Evolutionary conservation across 2,113 vertebrate genomes (phyloP), one percentile per base, ranked within the genome.

Genomic region (Prunella fulvescens): DNA sequence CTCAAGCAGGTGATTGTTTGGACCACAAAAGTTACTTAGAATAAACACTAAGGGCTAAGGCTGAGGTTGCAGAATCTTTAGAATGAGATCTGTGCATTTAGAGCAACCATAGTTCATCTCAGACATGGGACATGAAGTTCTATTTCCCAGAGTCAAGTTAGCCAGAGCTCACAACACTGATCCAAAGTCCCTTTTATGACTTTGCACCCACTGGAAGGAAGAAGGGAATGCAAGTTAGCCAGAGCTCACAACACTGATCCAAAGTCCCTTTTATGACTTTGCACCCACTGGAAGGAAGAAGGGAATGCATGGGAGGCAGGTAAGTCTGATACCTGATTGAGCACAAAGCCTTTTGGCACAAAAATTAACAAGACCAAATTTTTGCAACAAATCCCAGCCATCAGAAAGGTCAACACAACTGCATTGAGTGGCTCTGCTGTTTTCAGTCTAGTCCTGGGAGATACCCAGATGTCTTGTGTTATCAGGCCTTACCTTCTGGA

Each of bases 281-380:
- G 20, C 26, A 44, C 19, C 39, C 17, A 3, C 9, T 64, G 26
- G 1, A 18, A 20, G 12, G 1, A 11, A 7, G 1, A 13, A 19
- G 7, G 17, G 8, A 35, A 16, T 50, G 29, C 42, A 31, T 19
- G 40, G 45, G 69, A 54, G 35, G 26, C 17, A 28, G 58, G 37
- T 64, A 72, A 77, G 14, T 64, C 48, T 3, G 0, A 48, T 11
- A 44, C 22, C 22, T 48, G 31, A 48, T 2, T 1, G 13, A 85
- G 6, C n/a, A 28, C 28, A 81, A 78, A 73, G 25, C 26, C 12
- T 77, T 56, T 83, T n/a, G n/a, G 48, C 25, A 39, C 37, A 84
- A 37, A 80, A 81, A 40, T 44, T 45, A 44, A 37, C n/a, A n/a
- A 0, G 0, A 45, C 2, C 29, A 17, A 29, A 40, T 35, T 69